These are phyloP conservation scores for Drosophila jambulina DNA, from an alignment of 1,140 invertebrate genomes.

Conservation along the genomic window DNA sequence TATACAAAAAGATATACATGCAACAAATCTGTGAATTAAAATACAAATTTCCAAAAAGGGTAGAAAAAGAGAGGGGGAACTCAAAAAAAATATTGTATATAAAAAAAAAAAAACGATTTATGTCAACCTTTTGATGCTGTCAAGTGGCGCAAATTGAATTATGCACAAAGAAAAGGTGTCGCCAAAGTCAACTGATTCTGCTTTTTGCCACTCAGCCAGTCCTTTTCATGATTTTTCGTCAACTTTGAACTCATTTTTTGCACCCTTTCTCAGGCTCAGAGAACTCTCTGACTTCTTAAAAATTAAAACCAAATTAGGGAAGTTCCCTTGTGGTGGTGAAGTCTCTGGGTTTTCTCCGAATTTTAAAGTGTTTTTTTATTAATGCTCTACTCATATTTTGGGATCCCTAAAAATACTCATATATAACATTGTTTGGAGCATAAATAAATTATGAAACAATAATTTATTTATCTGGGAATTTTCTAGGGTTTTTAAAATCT, in stretches of 20 bases:
- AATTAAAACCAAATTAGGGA: background rate
- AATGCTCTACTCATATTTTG: no score
- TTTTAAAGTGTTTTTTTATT: no score
- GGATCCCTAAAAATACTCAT: no score
- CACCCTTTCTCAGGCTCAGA: background rate
- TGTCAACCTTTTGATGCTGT: conserved; percentile 71
- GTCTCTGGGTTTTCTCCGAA: background rate
- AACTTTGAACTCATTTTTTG: background rate
- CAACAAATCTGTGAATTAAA: background rate
- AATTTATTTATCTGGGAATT: no score
- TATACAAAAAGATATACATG: background rate
- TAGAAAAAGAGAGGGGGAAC: conserved; percentile 1
- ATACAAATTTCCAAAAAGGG: conserved; percentile 11
- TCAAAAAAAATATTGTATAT: conserved; percentile 3
- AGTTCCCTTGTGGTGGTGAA: background rate
- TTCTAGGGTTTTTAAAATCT: no score
- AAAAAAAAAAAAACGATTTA: conserved; percentile 30
- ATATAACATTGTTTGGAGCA: no score
- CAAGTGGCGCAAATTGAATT: conserved; percentile 71
- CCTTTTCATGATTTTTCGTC: background rate
- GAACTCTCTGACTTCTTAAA: background rate
- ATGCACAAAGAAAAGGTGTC: conserved; percentile 76
- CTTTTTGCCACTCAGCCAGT: background rate
- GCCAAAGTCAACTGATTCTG: conserved; percentile 55
- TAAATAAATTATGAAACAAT: no score